Evolutionary conservation across 2,113 vertebrate species (phyloP).

Genomic region (Myodes glareolus): DNA sequence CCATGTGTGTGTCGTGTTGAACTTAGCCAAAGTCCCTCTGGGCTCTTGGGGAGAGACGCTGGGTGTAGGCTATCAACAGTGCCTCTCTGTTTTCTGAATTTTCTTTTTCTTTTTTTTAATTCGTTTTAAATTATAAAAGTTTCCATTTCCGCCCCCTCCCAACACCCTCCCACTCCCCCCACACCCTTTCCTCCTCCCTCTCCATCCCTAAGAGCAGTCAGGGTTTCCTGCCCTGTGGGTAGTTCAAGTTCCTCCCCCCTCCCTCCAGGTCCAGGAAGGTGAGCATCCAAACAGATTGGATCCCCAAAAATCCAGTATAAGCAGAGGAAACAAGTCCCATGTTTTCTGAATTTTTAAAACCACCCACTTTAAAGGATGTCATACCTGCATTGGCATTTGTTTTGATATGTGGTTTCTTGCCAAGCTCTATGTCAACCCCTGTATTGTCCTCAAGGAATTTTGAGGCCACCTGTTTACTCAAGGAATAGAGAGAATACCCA

Average conservation of each 20-base stretch:
- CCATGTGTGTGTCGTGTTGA: not conserved
- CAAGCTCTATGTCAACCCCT: conserved; percentile 66
- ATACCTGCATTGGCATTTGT: conserved; percentile 34
- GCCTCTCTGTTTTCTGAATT: conserved; percentile 49
- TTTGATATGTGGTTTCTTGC: conserved; percentile 45
- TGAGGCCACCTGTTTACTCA: not conserved
- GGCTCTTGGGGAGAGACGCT: not conserved
- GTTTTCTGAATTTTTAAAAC: conserved; percentile 61
- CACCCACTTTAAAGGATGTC: conserved; percentile 23
- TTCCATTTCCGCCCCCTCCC: no score
- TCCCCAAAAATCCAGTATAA: no score
- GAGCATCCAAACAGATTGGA: no score
- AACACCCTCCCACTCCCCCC: no score
- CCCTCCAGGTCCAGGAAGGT: no score
- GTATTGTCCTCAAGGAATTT: conserved; percentile 27
- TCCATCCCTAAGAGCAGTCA: no score
- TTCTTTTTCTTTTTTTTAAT: no score
- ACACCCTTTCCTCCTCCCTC: no score
- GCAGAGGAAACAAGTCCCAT: no score
- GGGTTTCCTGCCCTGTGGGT: no score
- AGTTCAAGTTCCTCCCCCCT: no score
- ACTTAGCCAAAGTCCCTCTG: not conserved
- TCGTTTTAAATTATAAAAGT: no score
- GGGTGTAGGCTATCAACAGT: conserved; percentile 19
- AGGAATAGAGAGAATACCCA: not conserved